A percentile compares a stretch with the other conserved stretches of the same genome.
phyloP scores from a whole-genome alignment of 2,113 vertebrate genomes.

The Microcebus tavaratra region DNA sequence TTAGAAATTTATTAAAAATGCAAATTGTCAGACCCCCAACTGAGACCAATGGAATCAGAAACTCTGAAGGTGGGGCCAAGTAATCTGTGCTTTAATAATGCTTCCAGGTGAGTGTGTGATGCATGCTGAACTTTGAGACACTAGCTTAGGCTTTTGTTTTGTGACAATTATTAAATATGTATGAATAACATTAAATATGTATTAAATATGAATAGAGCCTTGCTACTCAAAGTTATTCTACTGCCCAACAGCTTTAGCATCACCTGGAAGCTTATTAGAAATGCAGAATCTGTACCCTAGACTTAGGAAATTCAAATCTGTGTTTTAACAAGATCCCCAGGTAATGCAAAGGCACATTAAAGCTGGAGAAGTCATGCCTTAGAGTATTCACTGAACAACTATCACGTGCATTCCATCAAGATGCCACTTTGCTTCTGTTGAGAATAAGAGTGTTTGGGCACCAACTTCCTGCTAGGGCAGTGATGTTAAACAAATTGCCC shows the following conservation, averaged over 20 bases:
- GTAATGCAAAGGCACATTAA: not conserved
- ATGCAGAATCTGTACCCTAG: not conserved
- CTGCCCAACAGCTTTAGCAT: not conserved
- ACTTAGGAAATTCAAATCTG: not conserved
- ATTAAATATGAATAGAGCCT: not conserved
- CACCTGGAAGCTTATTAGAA: not conserved
- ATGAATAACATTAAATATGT: not conserved
- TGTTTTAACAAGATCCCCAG: slow-evolving; percentile 3
- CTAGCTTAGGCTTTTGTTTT: not conserved
- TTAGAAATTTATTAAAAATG: not conserved
- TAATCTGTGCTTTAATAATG: not conserved
- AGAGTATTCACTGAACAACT: not conserved
- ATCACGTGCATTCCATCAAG: not conserved
- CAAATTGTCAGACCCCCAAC: not conserved
- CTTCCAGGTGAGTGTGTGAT: not conserved
- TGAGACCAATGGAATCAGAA: not conserved
- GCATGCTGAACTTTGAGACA: not conserved
- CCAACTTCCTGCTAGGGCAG: not conserved
- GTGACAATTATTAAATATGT: not conserved
- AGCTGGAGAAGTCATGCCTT: not conserved
- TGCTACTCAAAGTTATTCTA: not conserved
- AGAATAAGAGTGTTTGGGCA: not conserved
- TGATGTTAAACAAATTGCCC: not conserved
- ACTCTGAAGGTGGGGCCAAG: not conserved
- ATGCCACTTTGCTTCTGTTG: not conserved